Percentiles rank a stretch among this genome's conserved stretches.
Evolutionary conservation across 2,797 vertebrate genomes (phyloP).

Genomic region (Fringilla coelebs): DNA sequence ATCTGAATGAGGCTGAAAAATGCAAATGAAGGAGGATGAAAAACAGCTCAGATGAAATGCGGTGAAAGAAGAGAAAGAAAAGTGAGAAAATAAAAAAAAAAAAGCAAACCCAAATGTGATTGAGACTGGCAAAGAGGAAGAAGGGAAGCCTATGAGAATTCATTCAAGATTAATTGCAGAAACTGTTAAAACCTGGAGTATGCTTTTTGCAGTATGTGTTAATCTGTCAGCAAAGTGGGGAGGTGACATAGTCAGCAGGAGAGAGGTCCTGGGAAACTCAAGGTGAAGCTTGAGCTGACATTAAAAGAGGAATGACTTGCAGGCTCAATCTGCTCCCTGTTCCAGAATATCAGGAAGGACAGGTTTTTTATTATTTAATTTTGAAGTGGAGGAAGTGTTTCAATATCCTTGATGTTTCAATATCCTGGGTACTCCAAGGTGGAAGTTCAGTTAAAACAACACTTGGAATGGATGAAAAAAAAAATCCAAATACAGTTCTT

Average conservation of each 20-base stretch:
- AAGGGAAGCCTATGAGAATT: neutral
- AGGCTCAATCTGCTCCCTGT: neutral
- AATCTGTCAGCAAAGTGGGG: neutral
- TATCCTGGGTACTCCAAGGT: neutral
- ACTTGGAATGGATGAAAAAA: neutral
- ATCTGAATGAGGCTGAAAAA: neutral
- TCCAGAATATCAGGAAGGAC: neutral
- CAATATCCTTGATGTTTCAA: neutral
- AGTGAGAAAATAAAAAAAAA: neutral
- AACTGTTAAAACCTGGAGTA: neutral
- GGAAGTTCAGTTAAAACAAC: neutral
- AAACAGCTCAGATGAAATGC: neutral
- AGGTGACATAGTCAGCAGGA: neutral
- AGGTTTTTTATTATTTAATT: neutral
- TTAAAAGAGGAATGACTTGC: neutral
- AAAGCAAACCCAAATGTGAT: neutral
- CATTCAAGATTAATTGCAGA: neutral
- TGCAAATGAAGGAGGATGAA: neutral
- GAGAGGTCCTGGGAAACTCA: neutral
- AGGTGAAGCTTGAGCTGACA: neutral
- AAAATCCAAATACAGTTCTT: neutral
- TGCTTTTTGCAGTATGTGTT: neutral
- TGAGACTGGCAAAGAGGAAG: neutral
- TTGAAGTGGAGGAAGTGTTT: neutral
- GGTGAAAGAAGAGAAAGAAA: neutral